phyloP scores from a whole-genome alignment of 2,797 vertebrate species.

The Morelia viridis region DNA sequence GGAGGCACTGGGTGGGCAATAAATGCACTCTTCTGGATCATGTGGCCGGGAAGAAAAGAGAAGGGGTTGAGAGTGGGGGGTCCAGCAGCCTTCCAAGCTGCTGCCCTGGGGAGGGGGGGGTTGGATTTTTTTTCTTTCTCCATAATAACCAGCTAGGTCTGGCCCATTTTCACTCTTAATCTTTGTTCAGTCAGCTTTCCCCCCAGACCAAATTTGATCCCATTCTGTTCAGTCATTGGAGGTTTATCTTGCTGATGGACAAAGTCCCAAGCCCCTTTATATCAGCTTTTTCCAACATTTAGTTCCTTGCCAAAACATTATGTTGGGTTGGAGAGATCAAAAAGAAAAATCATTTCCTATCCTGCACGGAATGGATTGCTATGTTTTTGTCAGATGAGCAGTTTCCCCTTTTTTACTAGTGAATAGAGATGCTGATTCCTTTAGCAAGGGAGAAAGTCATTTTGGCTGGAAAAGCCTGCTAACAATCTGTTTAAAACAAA shows the following conservation, averaged over 20 bases:
- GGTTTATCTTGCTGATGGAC: background rate
- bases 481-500: background rate
- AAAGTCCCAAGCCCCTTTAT: background rate
- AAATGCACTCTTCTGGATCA: too few species aligned
- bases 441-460: background rate
- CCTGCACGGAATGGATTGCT: background rate
- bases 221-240: background rate
- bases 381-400: slow-evolving; percentile 11
- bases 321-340: background rate
- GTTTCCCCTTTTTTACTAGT: background rate
- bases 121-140: background rate
- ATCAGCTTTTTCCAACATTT: background rate
- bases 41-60: background rate
- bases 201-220: background rate
- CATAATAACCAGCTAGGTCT: background rate
- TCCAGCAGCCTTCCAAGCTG: background rate
- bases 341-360: background rate
- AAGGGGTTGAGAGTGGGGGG: background rate
- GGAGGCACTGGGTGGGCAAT: background rate
- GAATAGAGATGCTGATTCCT: background rate
- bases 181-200: background rate
- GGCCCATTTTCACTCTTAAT: background rate
- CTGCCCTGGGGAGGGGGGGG: too few species aligned
- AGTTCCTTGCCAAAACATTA: background rate
- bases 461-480: slow-evolving; percentile 13